These are phyloP conservation scores for Autographa gamma DNA, from an alignment of 2,888 invertebrate genomes.

Conservation along the genomic window DNA sequence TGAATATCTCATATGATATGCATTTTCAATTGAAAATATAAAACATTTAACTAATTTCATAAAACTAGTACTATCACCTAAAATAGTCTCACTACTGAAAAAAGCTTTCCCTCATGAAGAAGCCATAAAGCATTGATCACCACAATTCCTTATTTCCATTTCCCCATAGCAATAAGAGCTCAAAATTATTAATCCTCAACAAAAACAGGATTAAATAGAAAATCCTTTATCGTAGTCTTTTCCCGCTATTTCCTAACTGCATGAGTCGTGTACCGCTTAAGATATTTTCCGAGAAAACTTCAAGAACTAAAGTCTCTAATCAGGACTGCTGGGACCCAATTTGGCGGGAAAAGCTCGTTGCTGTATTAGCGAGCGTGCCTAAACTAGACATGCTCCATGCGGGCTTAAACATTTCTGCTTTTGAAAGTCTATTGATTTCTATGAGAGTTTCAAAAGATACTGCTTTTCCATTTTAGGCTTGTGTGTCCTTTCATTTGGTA, in stretches of 20 bases:
- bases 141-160: neutral
- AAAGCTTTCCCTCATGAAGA: too few species aligned
- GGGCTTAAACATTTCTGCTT: neutral
- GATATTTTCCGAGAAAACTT: slow-evolving; percentile 5
- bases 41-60: too few species aligned
- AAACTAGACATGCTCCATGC: slow-evolving; percentile 5
- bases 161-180: too few species aligned
- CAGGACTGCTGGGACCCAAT: slow-evolving; percentile 24
- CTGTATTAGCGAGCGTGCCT: slow-evolving; percentile 7
- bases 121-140: too few species aligned
- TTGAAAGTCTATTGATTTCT: neutral
- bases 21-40: too few species aligned
- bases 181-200: neutral
- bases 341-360: slow-evolving; percentile 22
- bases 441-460: neutral
- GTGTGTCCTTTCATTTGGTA: neutral
- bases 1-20: too few species aligned
- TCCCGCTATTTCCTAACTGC: neutral
- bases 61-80: too few species aligned
- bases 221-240: neutral
- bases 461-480: neutral
- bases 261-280: neutral
- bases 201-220: neutral
- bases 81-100: too few species aligned
- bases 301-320: slow-evolving; percentile 19